Base-by-base conservation (phyloP, 2,113 vertebrate genomes). In the Mandrillus leucophaeus region DNA sequence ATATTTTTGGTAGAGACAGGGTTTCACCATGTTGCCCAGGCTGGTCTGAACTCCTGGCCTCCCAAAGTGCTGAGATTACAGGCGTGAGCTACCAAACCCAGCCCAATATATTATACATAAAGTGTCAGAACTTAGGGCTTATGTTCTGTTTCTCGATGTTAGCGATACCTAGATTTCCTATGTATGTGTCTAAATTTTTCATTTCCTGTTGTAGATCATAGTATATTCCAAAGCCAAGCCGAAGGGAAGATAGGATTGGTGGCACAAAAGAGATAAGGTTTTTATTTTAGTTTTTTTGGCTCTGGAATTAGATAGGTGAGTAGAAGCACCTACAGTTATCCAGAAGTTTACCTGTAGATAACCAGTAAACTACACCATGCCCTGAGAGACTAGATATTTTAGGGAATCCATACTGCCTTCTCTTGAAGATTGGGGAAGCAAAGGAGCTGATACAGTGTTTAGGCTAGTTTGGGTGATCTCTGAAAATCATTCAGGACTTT, bases 271-370 rank as follows among this genome's bases (percentile, higher is more conserved):
- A 23, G n/a, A 10, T 95, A 79, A 82, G 13, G 40, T 64, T 75
- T 96, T 90, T 83, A 40, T 25, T 93, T 89, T 87, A 35, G 16
- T 57, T 96, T 97, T 95, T 89, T 89, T 91, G 48, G 76, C 22
- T 84, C 12, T 89, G 25, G 61, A 82, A 75, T 85, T 83, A 55
- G 8, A 22, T 92, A 40, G 25, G 8, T 90, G 32, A 40, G 8
- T 80, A 25, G 14, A 73, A 30, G 22, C 23, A 84, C 35, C n/a
- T 84, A 16, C 6, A 78, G 12, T 75, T 90, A 35, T 5, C 40
- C 25, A 40, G 20, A 95, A 83, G 25, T 52, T 55, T 90, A 1
- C 57, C 11, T 52, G 72, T 30, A 78, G n/a, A 45, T 85, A 86
- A 87, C 22, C 17, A 50, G 52, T 88, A 81, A 80, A 76, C 38